Base-by-base conservation (phyloP, 2,113 vertebrate genomes). In the Pedionomus torquatus region DNA sequence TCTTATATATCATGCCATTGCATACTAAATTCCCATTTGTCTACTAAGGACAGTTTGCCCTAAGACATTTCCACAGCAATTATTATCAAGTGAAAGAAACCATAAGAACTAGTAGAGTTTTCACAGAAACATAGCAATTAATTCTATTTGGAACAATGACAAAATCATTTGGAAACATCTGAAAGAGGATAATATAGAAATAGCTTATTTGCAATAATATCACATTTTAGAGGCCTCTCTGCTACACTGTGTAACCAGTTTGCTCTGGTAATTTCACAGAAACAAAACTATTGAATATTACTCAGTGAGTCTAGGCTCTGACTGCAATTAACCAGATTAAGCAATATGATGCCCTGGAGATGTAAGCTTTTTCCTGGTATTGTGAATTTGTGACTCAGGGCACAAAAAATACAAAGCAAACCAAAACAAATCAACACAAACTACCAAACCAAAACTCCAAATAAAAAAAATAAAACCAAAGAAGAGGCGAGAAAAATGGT, bases 131-230 rank as follows among this genome's bases (percentile, higher is more conserved):
- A 77, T 21, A 55, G 68, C 57, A 95, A 94, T 65, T 77, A 90
- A 82, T 97, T 95, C n/a, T 37, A 39, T 88, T 85, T 93, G 72
- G 82, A 93, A 57, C 28, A 88, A 68, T 83, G 79, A 87, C 68
- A 82, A 83, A 76, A 69, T 83, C 17, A 60, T 94, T 96, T 89
- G 89, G 44, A 96, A 90, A 44, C 86, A 83, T 93, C 61, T 95
- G 44, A 55, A 84, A 96, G 77, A 89, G 15, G 7, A 51, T 71
- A 91, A 75, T 64, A 46, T 5, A 84, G 49, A 93, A 90, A 77
- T 58, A 43, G 25, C 21, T 90, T 92, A 64, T 84, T 91, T 89
- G 43, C 33, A 89, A 35, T 68, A 75, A 63, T 49, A 35, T 57
- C 15, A n/a, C 37, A 77, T 92, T 94, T 87, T 87, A 71, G 64